Evolutionary conservation across 2,888 invertebrate genomes (phyloP).

Genomic region (Morpho deidamia): DNA sequence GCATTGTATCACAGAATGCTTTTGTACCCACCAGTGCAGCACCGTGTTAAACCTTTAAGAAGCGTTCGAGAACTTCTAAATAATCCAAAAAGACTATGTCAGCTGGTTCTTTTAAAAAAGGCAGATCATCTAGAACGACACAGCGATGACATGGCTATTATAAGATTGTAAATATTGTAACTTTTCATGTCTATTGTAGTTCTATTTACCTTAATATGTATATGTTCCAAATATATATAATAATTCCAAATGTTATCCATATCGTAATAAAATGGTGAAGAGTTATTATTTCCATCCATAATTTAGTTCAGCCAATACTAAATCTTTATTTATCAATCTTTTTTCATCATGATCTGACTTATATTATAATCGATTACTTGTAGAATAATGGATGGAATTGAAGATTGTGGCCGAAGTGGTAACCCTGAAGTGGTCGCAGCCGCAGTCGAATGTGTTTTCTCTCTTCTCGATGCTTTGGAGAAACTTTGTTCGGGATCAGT

Average conservation of each 20-base stretch:
- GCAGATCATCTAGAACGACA: slow-evolving; percentile 22
- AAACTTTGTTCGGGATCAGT: slow-evolving; percentile 86
- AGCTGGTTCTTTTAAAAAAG: slow-evolving; percentile 84
- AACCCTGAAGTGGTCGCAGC: slow-evolving; percentile 87
- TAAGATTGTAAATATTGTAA: slow-evolving; percentile 18
- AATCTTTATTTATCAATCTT: too few species aligned
- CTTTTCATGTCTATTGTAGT: too few species aligned
- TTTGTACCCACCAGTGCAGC: slow-evolving; percentile 90
- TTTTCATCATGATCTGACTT: too few species aligned
- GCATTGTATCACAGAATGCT: slow-evolving; percentile 96
- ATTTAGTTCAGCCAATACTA: too few species aligned
- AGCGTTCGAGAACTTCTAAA: slow-evolving; percentile 89
- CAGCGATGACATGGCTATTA: slow-evolving; percentile 25
- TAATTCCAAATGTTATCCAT: too few species aligned
- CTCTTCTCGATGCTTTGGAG: slow-evolving; percentile 89
- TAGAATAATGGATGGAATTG: slow-evolving; percentile 93
- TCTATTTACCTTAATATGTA: too few species aligned
- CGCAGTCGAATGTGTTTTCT: slow-evolving; percentile 90
- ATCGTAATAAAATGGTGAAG: too few species aligned
- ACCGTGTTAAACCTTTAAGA: slow-evolving; percentile 90
- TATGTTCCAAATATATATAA: too few species aligned
- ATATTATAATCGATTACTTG: slow-evolving; percentile 3
- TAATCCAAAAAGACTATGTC: slow-evolving; percentile 88
- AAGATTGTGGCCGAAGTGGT: slow-evolving; percentile 92
- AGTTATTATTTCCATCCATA: too few species aligned